Evolutionary conservation across 1,140 invertebrate species (phyloP).

Genomic region (Drosophila pandora): DNA sequence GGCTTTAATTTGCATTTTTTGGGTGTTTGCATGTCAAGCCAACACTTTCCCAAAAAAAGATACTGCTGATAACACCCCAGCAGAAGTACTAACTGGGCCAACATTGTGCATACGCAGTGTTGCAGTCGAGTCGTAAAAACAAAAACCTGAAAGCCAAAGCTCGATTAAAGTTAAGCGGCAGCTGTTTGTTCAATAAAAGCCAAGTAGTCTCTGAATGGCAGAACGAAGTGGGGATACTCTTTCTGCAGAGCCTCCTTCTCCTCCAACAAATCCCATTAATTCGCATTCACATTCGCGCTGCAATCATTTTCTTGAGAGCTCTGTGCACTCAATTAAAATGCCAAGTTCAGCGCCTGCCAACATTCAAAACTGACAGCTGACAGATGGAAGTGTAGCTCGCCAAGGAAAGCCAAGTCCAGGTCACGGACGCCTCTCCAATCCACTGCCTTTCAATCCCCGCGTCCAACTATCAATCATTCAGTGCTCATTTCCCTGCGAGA

Average conservation of each 20-base stretch:
- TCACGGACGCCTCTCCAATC: constrained; percentile 41
- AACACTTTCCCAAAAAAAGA: constrained; percentile 38
- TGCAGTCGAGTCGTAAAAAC: constrained; percentile 58
- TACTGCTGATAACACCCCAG: constrained; percentile 47
- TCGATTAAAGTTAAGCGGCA: constrained; percentile 7
- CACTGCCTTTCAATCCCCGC: constrained; percentile 7
- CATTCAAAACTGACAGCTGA: constrained; percentile 70
- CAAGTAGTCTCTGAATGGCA: constrained; percentile 11
- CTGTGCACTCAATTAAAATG: constrained; percentile 73
- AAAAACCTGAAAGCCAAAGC: constrained; percentile 1
- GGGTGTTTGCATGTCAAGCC: constrained; percentile 36
- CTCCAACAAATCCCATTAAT: constrained; percentile 45
- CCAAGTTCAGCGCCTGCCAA: constrained; percentile 72
- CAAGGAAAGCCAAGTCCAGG: constrained; percentile 34
- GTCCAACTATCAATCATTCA: constrained; percentile 64
- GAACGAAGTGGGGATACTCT: constrained; percentile 19
- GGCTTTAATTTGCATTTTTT: neutral
- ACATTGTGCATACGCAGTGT: constrained; percentile 72
- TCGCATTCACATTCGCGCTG: constrained; percentile 35
- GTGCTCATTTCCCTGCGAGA: constrained; percentile 25
- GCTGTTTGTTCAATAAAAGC: constrained; percentile 76
- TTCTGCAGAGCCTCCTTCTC: constrained; percentile 14
- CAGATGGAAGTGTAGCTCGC: constrained; percentile 54
- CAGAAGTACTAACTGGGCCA: constrained; percentile 15
- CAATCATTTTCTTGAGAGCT: constrained; percentile 22